phyloP scores from a whole-genome alignment of 92 coral and sea anemone species.

The Micromussa lordhowensis region DNA sequence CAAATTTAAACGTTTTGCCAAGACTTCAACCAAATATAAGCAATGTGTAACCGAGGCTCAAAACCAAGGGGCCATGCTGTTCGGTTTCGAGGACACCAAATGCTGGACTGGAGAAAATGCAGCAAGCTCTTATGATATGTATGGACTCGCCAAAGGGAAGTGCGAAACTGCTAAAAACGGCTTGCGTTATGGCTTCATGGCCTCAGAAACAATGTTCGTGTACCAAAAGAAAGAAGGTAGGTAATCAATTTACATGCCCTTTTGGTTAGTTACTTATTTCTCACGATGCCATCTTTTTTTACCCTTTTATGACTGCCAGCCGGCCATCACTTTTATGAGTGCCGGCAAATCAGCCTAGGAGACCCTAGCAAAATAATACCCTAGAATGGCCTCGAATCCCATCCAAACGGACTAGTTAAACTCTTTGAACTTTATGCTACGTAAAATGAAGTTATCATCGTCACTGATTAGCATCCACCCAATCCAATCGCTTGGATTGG shows the following conservation, averaged over 20 bases:
- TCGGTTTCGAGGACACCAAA: slow-evolving; percentile 6
- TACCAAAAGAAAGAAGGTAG: neutral
- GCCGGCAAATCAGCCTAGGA: no score
- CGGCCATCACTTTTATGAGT: no score
- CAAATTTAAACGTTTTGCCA: no score
- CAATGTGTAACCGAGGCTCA: neutral
- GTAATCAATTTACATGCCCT: neutral
- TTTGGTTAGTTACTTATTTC: neutral
- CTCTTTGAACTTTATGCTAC: no score
- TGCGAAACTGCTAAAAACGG: neutral
- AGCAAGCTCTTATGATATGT: neutral
- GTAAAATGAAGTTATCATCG: no score
- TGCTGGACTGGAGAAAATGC: slow-evolving; percentile 18
- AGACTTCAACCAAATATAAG: neutral
- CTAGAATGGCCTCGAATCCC: no score
- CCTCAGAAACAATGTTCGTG: neutral
- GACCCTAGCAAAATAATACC: no score
- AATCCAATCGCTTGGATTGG: no score
- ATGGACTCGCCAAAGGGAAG: neutral
- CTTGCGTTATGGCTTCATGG: neutral
- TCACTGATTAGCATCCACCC: no score
- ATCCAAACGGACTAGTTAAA: no score
- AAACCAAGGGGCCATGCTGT: neutral
- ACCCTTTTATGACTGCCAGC: no score
- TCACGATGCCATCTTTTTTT: no score